Evolutionary conservation across 2,797 vertebrate species (phyloP).

Genomic region (Adrianichthys oophorus): DNA sequence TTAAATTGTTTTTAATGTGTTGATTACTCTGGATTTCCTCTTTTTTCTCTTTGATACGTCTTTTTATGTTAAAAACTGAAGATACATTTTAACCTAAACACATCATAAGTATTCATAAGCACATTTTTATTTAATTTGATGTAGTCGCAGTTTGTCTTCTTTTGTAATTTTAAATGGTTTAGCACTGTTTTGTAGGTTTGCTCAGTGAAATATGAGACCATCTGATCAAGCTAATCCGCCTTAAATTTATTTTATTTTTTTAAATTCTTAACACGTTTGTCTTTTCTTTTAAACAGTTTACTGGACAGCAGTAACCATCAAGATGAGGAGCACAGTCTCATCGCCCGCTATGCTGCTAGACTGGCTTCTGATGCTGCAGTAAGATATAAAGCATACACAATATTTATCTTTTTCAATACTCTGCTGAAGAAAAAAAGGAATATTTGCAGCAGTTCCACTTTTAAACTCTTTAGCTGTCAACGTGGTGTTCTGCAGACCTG

Average conservation of each 20-base stretch:
- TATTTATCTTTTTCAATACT: conserved; percentile 12
- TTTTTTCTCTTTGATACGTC: too few relatives aligned
- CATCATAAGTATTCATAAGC: too few relatives aligned
- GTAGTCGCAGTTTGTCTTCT: conserved; percentile 8
- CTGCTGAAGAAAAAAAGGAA: conserved; percentile 24
- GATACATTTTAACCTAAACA: too few relatives aligned
- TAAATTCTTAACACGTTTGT: neutral
- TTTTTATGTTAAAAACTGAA: too few relatives aligned
- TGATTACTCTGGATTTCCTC: too few relatives aligned
- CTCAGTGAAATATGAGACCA: conserved; percentile 11
- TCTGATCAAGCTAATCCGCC: conserved; percentile 32
- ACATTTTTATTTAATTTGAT: too few relatives aligned
- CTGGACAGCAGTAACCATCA: conserved; percentile 91
- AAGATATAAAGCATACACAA: conserved; percentile 69
- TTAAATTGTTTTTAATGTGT: too few relatives aligned
- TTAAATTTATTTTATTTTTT: neutral
- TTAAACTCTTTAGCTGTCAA: conserved; percentile 12
- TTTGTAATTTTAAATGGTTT: conserved; percentile 32
- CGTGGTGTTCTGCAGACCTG: conserved; percentile 20
- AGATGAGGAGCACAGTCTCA: conserved; percentile 97
- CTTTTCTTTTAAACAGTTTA: conserved; percentile 78
- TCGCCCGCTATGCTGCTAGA: conserved; percentile 96
- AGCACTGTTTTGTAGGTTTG: conserved; percentile 7
- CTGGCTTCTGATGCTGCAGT: conserved; percentile 94
- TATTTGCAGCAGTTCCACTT: conserved; percentile 10